Evolutionary conservation across 35 echinoderm and acorn worm genomes (phyloP).

Genomic region (Heliocidaris erythrogramma): DNA sequence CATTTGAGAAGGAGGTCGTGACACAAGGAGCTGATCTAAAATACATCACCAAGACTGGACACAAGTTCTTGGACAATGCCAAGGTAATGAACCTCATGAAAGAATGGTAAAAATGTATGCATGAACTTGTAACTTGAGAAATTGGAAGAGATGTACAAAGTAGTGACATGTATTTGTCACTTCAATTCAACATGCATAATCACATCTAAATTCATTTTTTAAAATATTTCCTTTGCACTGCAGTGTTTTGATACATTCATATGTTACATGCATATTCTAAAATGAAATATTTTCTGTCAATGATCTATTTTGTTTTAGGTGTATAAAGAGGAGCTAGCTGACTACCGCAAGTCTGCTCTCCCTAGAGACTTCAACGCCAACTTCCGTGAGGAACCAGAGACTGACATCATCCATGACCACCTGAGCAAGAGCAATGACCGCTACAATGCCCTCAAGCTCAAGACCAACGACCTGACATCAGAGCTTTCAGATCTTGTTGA

Average conservation of each 20-base stretch:
- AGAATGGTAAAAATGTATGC: background rate
- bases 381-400: conserved; percentile 87
- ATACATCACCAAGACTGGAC: conserved; percentile 88
- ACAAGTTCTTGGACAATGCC: conserved; percentile 90
- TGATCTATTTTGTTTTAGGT: conserved; percentile 47
- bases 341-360: conserved; percentile 81
- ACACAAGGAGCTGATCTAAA: conserved; percentile 90
- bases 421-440: conserved; percentile 68
- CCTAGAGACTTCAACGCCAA: conserved; percentile 76
- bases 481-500: conserved; percentile 70
- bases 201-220: too few species aligned
- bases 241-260: too few species aligned
- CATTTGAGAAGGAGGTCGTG: conserved; percentile 81
- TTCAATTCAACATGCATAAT: too few species aligned
- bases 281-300: background rate
- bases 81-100: conserved; percentile 59
- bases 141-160: too few species aligned
- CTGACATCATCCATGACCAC: conserved; percentile 64
- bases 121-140: too few species aligned
- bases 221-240: too few species aligned
- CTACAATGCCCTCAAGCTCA: conserved; percentile 76
- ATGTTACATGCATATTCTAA: too few species aligned
- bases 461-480: conserved; percentile 68
- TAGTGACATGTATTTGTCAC: too few species aligned
- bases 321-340: conserved; percentile 83